phyloP scores from a whole-genome alignment of 53 echinoderm and acorn worm genomes.

The Actinopyga echinites region DNA sequence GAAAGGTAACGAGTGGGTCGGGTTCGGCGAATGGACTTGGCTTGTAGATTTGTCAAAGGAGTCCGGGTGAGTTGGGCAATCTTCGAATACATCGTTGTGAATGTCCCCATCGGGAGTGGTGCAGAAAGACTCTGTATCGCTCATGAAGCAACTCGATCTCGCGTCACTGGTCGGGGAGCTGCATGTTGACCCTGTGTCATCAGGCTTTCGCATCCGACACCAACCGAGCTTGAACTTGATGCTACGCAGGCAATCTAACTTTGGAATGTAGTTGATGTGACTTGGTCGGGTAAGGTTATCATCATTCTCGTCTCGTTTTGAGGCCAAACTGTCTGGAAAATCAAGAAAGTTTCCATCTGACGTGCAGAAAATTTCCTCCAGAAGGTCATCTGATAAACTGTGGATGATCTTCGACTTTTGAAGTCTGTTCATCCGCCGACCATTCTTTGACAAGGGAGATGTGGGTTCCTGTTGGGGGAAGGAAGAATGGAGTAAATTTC shows the following conservation, averaged over 20 bases:
- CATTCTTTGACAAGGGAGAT: conserved; percentile 12
- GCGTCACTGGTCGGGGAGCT: conserved; percentile 37
- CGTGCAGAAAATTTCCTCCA: conserved; percentile 39
- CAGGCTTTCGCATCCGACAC: conserved; percentile 45
- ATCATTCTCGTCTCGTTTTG: background rate
- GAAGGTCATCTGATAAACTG: conserved; percentile 34
- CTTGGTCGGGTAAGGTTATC: background rate
- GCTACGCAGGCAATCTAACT: conserved; percentile 73
- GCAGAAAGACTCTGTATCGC: conserved; percentile 46
- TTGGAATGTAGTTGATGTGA: conserved; percentile 47
- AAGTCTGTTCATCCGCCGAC: conserved; percentile 28
- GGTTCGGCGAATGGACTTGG: background rate
- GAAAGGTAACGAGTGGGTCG: conserved; percentile 17
- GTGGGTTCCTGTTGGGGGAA: conserved; percentile 17
- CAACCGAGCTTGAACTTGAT: conserved; percentile 89
- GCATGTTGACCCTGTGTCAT: conserved; percentile 29
- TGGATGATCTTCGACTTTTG: conserved; percentile 40
- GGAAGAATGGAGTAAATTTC: background rate
- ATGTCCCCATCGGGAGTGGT: conserved; percentile 27
- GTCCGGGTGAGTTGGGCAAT: background rate
- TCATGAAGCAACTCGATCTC: conserved; percentile 31
- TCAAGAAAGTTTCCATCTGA: conserved; percentile 23
- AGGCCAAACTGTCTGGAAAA: conserved; percentile 23
- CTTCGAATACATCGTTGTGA: conserved; percentile 42
- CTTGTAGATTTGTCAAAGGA: background rate